Evolutionary conservation across 2,113 vertebrate genomes (phyloP).

Genomic region (Pontoporia blainvillei): DNA sequence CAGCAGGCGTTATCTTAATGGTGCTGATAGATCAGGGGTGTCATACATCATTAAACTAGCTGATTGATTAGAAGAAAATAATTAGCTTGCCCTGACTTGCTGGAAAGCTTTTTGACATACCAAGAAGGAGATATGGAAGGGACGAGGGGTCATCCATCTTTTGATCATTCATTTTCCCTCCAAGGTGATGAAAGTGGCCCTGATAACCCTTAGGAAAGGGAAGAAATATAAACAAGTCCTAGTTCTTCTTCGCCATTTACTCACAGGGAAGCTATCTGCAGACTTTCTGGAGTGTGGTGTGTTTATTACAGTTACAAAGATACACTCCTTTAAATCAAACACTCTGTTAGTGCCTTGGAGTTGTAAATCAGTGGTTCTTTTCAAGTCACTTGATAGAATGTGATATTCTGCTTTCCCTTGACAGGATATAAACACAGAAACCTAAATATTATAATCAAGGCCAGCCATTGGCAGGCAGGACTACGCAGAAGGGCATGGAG

Average conservation of each 20-base stretch:
- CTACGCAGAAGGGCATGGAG: background rate
- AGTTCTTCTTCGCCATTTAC: conserved; percentile 55
- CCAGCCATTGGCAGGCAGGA: conserved; percentile 60
- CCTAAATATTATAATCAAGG: conserved; percentile 75
- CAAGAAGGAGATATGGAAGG: conserved; percentile 45
- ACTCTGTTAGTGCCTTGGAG: conserved; percentile 56
- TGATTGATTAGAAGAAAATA: conserved; percentile 72
- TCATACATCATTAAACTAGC: conserved; percentile 64
- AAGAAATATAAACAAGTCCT: conserved; percentile 59
- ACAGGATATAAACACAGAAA: conserved; percentile 74
- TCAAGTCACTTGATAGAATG: conserved; percentile 76
- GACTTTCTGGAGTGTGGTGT: conserved; percentile 63
- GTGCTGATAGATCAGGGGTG: conserved; percentile 57
- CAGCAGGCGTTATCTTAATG: conserved; percentile 53
- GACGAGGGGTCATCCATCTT: conserved; percentile 54
- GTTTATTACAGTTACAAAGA: conserved; percentile 73
- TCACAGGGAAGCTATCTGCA: conserved; percentile 57
- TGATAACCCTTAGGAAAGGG: conserved; percentile 44
- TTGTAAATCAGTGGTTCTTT: conserved; percentile 73
- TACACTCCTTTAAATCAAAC: conserved; percentile 73
- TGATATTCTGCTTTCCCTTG: conserved; percentile 69
- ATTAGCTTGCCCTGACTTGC: conserved; percentile 62
- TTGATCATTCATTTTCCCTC: conserved; percentile 68
- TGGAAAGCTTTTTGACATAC: conserved; percentile 40
- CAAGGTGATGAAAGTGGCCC: conserved; percentile 63